Base-by-base conservation (phyloP, 2,113 vertebrate genomes). In the Callopanchax toddi region DNA sequence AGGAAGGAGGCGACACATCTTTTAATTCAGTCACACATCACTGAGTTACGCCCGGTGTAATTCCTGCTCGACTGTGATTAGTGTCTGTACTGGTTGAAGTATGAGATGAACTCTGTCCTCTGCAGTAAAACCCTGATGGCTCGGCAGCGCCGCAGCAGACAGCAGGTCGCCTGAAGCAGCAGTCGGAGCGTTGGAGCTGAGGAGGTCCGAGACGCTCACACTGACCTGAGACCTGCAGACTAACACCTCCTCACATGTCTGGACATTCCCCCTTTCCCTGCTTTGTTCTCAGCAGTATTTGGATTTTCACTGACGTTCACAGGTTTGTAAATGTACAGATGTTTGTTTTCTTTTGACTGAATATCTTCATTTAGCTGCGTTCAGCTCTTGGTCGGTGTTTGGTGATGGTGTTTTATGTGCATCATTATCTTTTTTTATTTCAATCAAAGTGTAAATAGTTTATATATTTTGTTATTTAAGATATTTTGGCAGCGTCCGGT, bases 381-480 rank as follows among this genome's bases (percentile, higher is more conserved):
- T 68, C 71, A 61, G 23, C 49, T 66, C 55, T 58, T 1, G 0
- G 73, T 52, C 42, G 63, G 62, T 21, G 63, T 75, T 78, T 67
- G 6, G 53, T 49, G 71, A 57, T 44, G 80, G 17, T 25, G 22
- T 63, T 21, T 48, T 17, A 10, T 11, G 11, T 23, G 10, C 71
- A 45, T 53, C 66, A 15, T 61, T 34, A 1, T 45, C 51, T 25
- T n/a, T 64, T 17, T 71, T 46, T n/a, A n/a, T n/a, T 66, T 63
- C 29, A 32, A 76, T 73, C 37, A 80, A 79, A 84, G 64, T 87
- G 87, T 87, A 87, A 26, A 87, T 87, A 87, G 85, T 86, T 77
- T 85, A 86, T 86, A 87, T 86, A 86, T 87, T 87, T 89, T 87
- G 86, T 85, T 89, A 87, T 89, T 89, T 87, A 89, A 89, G 84